A percentile compares a stretch with the other conserved stretches of the same genome.
phyloP scores from a whole-genome alignment of 2,113 vertebrate species.

The Antechinus flavipes region DNA sequence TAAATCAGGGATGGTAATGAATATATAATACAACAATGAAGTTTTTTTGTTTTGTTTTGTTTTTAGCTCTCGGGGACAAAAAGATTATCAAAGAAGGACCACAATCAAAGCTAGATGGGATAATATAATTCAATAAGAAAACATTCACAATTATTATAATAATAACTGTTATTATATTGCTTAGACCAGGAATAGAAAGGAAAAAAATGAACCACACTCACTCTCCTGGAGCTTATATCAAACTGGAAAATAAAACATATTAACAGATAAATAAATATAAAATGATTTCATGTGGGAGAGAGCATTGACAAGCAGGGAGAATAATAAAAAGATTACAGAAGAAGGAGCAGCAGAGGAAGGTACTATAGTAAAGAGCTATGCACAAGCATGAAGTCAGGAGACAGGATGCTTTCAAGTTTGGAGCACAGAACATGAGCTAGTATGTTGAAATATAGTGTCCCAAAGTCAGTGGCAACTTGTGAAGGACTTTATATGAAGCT shows the following conservation, averaged over 20 bases:
- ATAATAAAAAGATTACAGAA: background rate
- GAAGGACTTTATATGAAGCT: background rate
- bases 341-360: background rate
- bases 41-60: background rate
- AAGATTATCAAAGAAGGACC: background rate
- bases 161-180: background rate
- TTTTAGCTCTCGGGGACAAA: background rate
- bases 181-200: background rate
- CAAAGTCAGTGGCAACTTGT: background rate
- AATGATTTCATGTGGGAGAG: background rate
- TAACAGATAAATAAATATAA: background rate
- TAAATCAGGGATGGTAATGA: background rate
- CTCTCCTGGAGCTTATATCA: background rate
- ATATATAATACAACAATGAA: background rate
- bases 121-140: background rate
- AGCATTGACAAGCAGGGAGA: background rate
- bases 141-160: background rate
- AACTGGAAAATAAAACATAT: background rate
- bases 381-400: background rate
- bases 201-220: background rate
- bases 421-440: background rate
- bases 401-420: background rate
- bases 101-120: background rate
- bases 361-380: background rate
- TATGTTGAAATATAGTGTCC: background rate